These are phyloP conservation scores for Drosophila setosimentum DNA, from an alignment of 2,888 invertebrate genomes.

Conservation along the genomic window DNA sequence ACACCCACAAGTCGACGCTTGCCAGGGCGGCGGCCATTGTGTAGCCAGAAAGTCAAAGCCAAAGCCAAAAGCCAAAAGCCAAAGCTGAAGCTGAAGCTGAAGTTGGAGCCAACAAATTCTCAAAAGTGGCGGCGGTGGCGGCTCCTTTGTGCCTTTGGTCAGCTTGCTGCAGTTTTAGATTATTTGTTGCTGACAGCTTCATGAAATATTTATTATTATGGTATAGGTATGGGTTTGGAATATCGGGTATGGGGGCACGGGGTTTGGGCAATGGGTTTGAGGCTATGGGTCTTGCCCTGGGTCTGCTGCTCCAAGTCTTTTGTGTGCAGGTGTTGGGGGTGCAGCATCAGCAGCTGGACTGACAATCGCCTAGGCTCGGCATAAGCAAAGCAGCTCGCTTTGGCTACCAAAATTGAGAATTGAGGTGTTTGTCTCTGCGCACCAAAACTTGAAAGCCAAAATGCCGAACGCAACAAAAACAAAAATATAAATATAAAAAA, in stretches of 20 bases:
- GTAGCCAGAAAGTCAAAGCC: slow-evolving; percentile 24
- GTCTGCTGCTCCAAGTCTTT: slow-evolving; percentile 22
- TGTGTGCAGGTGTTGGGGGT: slow-evolving; percentile 72
- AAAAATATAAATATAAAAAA: background rate
- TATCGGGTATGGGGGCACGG: slow-evolving; percentile 9
- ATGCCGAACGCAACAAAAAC: slow-evolving; percentile 48
- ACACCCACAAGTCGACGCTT: slow-evolving; percentile 58
- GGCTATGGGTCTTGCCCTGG: slow-evolving; percentile 11
- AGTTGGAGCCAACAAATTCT: slow-evolving; percentile 41
- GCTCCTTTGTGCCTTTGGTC: slow-evolving; percentile 77
- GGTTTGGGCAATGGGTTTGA: slow-evolving; percentile 6
- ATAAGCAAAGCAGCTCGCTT: slow-evolving; percentile 72
- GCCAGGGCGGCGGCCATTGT: slow-evolving; percentile 47
- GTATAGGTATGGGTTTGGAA: slow-evolving; percentile 37
- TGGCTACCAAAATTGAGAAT: slow-evolving; percentile 79
- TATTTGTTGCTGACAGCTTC: slow-evolving; percentile 82
- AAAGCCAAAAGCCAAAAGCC: slow-evolving; percentile 22
- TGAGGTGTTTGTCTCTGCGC: slow-evolving; percentile 73
- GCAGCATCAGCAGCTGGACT: slow-evolving; percentile 40
- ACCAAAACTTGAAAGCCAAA: slow-evolving; percentile 72
- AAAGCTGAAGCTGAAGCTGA: slow-evolving; percentile 6
- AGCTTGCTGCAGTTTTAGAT: slow-evolving; percentile 77
- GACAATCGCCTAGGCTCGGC: slow-evolving; percentile 47
- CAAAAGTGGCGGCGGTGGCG: slow-evolving; percentile 54
- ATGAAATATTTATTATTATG: slow-evolving; percentile 82